Conservation (phyloP, 2,888 invertebrate species). For the Pollenia angustigena region DNA sequence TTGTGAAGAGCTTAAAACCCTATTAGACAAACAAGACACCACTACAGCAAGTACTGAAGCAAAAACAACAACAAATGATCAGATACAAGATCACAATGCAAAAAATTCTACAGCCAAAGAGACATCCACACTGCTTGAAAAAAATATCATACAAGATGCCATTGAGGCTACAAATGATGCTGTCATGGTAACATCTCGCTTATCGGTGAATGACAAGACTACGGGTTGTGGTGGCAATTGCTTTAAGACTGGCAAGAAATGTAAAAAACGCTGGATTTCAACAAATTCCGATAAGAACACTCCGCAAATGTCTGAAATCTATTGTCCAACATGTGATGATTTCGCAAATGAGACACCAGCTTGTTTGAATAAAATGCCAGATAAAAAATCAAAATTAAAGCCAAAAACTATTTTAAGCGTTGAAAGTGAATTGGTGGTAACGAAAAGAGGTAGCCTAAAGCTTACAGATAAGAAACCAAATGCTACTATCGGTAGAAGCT, state of each 20-base stretch:
- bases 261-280: slow-evolving; percentile 81
- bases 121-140: slow-evolving; percentile 38
- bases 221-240: slow-evolving; percentile 83
- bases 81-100: slow-evolving; percentile 30
- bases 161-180: slow-evolving; percentile 71
- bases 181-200: slow-evolving; percentile 66
- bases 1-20: slow-evolving; percentile 76
- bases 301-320: slow-evolving; percentile 86
- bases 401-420: slow-evolving; percentile 82
- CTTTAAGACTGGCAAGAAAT: slow-evolving; percentile 81
- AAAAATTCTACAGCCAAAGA: slow-evolving; percentile 49
- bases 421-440: slow-evolving; percentile 83
- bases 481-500: slow-evolving; percentile 78
- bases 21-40: slow-evolving; percentile 64
- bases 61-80: slow-evolving; percentile 44
- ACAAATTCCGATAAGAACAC: slow-evolving; percentile 78
- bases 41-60: slow-evolving; percentile 8
- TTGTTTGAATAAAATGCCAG: slow-evolving; percentile 85
- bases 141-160: slow-evolving; percentile 73
- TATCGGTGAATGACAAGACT: slow-evolving; percentile 74
- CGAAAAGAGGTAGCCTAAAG: slow-evolving; percentile 77
- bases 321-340: slow-evolving; percentile 85
- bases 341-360: slow-evolving; percentile 84
- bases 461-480: slow-evolving; percentile 73
- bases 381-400: slow-evolving; percentile 80